Percentiles rank a stretch among this genome's conserved stretches.
These are phyloP conservation scores for Artemia franciscana DNA, from an alignment of 1,140 invertebrate genomes.

Conservation along the genomic window DNA sequence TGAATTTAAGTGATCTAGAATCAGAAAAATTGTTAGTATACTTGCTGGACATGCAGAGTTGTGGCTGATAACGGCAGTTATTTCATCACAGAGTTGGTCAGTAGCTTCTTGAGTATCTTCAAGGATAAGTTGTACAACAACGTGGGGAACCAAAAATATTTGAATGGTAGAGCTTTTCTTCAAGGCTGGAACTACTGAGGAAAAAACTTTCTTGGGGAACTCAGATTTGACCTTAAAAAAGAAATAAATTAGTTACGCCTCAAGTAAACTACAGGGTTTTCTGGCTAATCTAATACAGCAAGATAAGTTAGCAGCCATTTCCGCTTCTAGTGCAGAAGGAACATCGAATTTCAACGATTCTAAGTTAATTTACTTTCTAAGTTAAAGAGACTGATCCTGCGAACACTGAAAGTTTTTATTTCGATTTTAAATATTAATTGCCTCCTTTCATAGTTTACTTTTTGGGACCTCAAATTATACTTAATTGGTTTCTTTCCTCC, in stretches of 20 bases:
- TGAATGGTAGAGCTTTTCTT: neutral
- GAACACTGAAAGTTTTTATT: no score
- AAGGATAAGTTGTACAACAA: neutral
- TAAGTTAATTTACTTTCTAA: no score
- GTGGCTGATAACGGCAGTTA: neutral
- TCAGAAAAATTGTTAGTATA: neutral
- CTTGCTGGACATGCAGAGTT: neutral
- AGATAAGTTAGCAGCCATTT: constrained; percentile 58
- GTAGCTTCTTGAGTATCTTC: neutral
- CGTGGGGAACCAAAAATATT: neutral
- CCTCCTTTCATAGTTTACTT: no score
- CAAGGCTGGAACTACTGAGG: neutral
- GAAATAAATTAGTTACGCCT: no score
- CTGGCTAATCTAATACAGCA: constrained; percentile 61
- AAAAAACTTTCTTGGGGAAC: neutral
- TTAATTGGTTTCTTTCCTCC: no score
- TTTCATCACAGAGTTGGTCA: neutral
- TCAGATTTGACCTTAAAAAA: neutral
- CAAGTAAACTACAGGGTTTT: no score
- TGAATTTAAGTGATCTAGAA: neutral
- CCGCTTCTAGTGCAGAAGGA: constrained; percentile 22
- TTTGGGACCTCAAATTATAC: no score
- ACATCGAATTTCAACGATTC: constrained; percentile 8
- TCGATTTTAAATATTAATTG: no score
- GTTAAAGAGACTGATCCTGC: no score